Percentiles rank a stretch among this genome's conserved stretches.
phyloP scores from a whole-genome alignment of 1,140 invertebrate species.

The Danaus melanippus region DNA sequence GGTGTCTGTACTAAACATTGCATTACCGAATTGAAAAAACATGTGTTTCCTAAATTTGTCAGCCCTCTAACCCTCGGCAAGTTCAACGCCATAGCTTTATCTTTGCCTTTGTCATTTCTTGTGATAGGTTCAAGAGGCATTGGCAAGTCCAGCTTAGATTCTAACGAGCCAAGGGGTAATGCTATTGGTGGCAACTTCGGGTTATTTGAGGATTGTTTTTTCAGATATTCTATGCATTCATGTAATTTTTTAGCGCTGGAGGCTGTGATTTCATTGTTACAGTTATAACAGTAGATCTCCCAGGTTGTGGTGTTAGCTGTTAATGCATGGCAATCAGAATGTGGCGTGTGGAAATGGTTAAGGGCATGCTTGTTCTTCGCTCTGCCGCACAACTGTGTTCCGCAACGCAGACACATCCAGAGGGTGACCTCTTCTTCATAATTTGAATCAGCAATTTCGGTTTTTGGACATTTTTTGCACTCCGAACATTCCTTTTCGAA shows the following conservation, averaged over 20 bases:
- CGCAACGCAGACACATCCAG: conserved; percentile 83
- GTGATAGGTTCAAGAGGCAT: conserved; percentile 44
- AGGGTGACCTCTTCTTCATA: conserved; percentile 76
- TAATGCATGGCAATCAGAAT: conserved; percentile 83
- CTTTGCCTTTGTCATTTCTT: conserved; percentile 55
- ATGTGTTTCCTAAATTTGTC: conserved; percentile 94
- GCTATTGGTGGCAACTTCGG: conserved; percentile 51
- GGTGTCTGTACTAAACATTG: conserved; percentile 92
- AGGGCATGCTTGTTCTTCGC: conserved; percentile 81
- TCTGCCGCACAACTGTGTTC: conserved; percentile 83
- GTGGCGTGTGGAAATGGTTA: conserved; percentile 82
- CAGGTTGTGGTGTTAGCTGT: conserved; percentile 81
- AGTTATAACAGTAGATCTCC: conserved; percentile 83
- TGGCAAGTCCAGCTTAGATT: conserved; percentile 35
- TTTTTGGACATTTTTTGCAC: conserved; percentile 71
- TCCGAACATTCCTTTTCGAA: conserved; percentile 75
- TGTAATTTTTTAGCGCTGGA: conserved; percentile 76
- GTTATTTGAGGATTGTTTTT: conserved; percentile 65
- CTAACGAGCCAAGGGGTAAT: conserved; percentile 32
- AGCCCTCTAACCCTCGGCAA: conserved; percentile 78
- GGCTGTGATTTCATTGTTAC: conserved; percentile 74
- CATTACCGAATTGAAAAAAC: conserved; percentile 96
- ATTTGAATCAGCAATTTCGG: conserved; percentile 56
- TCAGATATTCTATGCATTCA: conserved; percentile 77
- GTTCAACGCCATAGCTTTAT: conserved; percentile 42